Evolutionary conservation across 2,113 vertebrate species (phyloP).

Genomic region (Charadrius vociferus): DNA sequence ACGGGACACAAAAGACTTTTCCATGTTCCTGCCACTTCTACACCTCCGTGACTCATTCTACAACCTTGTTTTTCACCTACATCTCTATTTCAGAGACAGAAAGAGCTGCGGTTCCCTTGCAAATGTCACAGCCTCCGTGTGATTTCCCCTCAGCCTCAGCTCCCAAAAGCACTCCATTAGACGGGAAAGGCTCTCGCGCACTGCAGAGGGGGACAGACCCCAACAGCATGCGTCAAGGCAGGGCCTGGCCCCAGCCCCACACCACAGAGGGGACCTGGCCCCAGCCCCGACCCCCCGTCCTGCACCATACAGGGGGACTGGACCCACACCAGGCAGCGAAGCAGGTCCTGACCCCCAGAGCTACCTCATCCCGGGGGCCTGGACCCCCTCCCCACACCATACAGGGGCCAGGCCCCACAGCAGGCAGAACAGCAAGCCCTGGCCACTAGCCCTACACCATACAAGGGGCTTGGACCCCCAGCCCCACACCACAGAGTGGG

Average conservation of each 20-base stretch:
- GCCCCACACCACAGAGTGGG: neutral
- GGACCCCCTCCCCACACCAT: neutral
- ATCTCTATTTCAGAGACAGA: neutral
- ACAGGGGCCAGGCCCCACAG: neutral
- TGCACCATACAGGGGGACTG: neutral
- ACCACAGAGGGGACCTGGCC: neutral
- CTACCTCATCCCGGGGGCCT: neutral
- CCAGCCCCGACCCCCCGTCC: neutral
- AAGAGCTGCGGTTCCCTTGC: fast-evolving
- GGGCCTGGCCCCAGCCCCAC: neutral
- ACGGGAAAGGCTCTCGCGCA: neutral
- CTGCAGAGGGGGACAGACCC: neutral
- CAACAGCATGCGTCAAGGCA: neutral
- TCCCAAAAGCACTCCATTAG: neutral
- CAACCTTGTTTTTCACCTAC: neutral
- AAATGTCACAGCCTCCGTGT: fast-evolving
- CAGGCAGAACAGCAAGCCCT: neutral
- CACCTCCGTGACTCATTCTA: neutral
- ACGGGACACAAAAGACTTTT: neutral
- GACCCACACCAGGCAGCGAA: neutral
- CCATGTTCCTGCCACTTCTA: neutral
- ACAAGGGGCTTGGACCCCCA: too few relatives aligned
- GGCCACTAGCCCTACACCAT: neutral
- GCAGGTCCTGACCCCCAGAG: neutral
- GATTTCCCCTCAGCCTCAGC: neutral